Percentiles rank a stretch among this genome's conserved stretches.
These are phyloP conservation scores for Bos indicus DNA, from an alignment of 2,113 vertebrate species.

Conservation along the genomic window DNA sequence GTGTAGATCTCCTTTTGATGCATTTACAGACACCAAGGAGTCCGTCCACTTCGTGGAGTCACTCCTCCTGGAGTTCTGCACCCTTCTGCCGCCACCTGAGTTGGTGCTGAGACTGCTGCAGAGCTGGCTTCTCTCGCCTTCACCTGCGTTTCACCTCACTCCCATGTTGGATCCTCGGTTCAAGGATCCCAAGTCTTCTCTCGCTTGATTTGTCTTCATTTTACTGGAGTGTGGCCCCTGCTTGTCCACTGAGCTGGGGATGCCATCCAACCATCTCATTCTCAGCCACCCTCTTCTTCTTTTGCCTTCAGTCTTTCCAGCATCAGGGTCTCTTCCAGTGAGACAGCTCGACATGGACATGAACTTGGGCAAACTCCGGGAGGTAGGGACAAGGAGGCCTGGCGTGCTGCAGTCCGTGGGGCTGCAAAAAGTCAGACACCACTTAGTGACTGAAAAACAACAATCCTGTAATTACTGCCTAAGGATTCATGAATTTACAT, in stretches of 20 bases:
- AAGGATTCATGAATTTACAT: neutral
- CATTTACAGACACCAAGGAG: too few species aligned
- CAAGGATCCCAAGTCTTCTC: neutral
- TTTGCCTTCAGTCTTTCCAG: neutral
- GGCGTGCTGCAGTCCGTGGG: neutral
- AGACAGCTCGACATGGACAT: neutral
- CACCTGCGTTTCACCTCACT: accelerated
- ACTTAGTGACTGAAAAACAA: neutral
- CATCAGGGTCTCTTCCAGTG: neutral
- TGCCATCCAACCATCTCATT: neutral
- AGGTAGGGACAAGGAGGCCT: neutral
- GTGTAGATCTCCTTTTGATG: neutral
- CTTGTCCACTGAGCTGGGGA: neutral
- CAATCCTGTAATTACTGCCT: neutral
- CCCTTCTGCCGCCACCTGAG: too few species aligned
- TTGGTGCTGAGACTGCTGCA: neutral
- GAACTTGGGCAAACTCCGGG: neutral
- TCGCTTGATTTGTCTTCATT: neutral
- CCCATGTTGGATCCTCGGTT: accelerated
- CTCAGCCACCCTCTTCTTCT: neutral
- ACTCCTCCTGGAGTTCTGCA: neutral
- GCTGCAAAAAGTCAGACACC: neutral
- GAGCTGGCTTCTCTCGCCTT: accelerated
- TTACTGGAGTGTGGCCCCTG: neutral
- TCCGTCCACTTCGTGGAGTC: neutral